Evolutionary conservation across 1,140 invertebrate genomes (phyloP).

Genomic region (Heterodera schachtii): DNA sequence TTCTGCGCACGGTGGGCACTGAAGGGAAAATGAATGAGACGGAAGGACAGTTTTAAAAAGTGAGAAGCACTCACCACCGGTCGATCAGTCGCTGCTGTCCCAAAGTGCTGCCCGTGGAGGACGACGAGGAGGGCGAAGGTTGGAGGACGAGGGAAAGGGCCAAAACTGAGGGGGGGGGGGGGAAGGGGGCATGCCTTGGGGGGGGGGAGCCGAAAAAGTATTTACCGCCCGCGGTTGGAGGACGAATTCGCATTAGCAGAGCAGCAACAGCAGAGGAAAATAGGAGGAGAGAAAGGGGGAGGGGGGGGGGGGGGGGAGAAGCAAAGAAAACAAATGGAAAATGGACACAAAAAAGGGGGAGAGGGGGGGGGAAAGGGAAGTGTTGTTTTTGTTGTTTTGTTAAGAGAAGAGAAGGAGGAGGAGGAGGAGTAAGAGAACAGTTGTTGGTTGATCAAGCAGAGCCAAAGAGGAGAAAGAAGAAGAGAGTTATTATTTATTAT

Average conservation of each 20-base stretch:
- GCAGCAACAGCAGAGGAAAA: neutral
- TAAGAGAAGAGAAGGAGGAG: too few relatives aligned
- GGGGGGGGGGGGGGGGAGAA: too few relatives aligned
- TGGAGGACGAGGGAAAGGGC: conserved; percentile 11
- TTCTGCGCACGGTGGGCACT: conserved; percentile 21
- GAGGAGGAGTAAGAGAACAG: too few relatives aligned
- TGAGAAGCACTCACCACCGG: neutral
- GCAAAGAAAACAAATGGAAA: neutral
- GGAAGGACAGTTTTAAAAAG: neutral
- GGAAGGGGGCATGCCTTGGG: too few relatives aligned
- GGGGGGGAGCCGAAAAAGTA: neutral
- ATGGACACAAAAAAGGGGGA: too few relatives aligned
- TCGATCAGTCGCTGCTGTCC: neutral
- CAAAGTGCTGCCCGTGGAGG: conserved; percentile 1
- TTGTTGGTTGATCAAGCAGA: too few relatives aligned
- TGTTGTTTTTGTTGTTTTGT: too few relatives aligned
- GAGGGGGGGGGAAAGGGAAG: too few relatives aligned
- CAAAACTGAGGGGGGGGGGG: neutral
- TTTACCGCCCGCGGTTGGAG: neutral
- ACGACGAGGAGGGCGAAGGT: neutral
- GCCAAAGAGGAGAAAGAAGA: too few relatives aligned
- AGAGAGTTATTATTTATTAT: too few relatives aligned
- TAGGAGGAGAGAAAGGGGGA: neutral
- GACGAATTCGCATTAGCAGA: neutral
- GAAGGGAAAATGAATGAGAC: neutral